Base-by-base conservation (phyloP, 1,140 invertebrate species). In the Leptestheria dahalacensis region DNA sequence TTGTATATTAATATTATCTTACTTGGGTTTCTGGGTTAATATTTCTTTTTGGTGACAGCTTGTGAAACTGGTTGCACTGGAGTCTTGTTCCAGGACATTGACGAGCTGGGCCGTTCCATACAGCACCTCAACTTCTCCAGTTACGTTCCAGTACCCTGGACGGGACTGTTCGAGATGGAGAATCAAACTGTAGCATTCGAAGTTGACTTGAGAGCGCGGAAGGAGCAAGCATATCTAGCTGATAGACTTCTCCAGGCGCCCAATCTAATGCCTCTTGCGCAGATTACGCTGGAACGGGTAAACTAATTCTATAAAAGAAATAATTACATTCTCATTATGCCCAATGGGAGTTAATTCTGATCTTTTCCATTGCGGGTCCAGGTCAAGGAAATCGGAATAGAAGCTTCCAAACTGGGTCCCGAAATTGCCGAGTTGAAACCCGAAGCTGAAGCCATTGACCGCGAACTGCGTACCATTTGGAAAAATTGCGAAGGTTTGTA, bases 1-100 rank as follows among this genome's bases (percentile, higher is more conserved):
- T 52, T 52, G n/a, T n/a, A n/a, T n/a, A n/a, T n/a, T n/a, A n/a
- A n/a, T n/a, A n/a, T 58, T 52, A 10, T 4, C 9, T 58, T 23
- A 2, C 15, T 1, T 52, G 15, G 15, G 24, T 58, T 23, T 28
- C 9, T 55, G 26, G 33, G 23, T n/a, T 50, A 2, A 21, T 60
- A 26, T 29, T 20, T 52, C 2, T 0, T 23, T 26, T 28, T 18
- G 47, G 64, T 77, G 74, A 12, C 69, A 91, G 89, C 86, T 20
- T 98, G 94, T 71, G 77, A 84, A 64, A 89, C 93, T 68, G 89
- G 90, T 53, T 97, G 95, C 66, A 91, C 88, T 1, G 82, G 87
- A 59, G 75, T 86, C 0, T 74, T 97, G 2, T 76, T 97, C 55
- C 77, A 86, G 63, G 81, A 84, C 26, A 69, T 90, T 1, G 80